Percentiles rank a stretch among this genome's conserved stretches.
Evolutionary conservation across 2,797 vertebrate genomes (phyloP).

Genomic region (Leptodactylus fallax): DNA sequence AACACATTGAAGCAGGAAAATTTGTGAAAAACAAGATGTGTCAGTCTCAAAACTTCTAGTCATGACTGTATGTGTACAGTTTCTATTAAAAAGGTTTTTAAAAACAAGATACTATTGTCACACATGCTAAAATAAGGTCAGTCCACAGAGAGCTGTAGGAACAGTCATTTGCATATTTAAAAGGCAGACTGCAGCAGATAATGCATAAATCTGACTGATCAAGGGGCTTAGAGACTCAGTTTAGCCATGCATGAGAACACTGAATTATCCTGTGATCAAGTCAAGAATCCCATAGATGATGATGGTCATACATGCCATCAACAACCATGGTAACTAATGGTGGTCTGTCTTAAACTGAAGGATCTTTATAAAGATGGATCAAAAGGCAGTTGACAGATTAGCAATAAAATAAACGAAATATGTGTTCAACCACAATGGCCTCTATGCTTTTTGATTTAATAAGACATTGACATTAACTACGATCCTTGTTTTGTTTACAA

Average conservation of each 20-base stretch:
- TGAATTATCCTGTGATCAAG: not conserved
- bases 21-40: too few species aligned
- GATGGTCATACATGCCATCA: not conserved
- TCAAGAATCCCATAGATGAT: not conserved
- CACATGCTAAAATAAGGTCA: not conserved
- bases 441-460: not conserved
- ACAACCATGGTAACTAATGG: not conserved
- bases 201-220: not conserved
- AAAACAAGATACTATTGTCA: not conserved
- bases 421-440: not conserved
- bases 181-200: not conserved
- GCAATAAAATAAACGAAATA: not conserved
- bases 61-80: too few species aligned
- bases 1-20: too few species aligned
- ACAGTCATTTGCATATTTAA: not conserved
- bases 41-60: too few species aligned
- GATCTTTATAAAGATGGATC: not conserved
- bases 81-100: too few species aligned
- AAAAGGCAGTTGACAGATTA: not conserved
- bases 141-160: not conserved
- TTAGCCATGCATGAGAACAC: not conserved
- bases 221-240: not conserved
- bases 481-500: not conserved
- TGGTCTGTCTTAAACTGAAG: not conserved
- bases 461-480: not conserved